phyloP scores from a whole-genome alignment of 1,140 invertebrate genomes.

The Drosophila guanche region DNA sequence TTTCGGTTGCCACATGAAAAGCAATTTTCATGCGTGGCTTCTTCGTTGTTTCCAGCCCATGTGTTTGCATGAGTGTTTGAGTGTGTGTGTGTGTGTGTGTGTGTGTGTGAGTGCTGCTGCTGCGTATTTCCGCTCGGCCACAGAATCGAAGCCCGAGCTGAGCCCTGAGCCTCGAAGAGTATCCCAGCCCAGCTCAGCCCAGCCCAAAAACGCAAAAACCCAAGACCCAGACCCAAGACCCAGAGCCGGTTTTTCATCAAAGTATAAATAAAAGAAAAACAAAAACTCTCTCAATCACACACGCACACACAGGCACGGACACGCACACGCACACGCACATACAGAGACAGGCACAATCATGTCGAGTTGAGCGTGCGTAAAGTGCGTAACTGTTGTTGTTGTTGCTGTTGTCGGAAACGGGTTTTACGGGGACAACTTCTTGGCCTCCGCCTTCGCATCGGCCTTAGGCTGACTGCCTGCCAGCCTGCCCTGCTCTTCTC shows the following conservation, averaged over 20 bases:
- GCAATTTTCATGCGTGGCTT: conserved; percentile 81
- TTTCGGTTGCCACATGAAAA: conserved; percentile 64
- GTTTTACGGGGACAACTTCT: conserved; percentile 65
- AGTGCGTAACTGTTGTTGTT: conserved; percentile 76
- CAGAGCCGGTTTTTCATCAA: conserved; percentile 77
- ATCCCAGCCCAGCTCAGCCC: conserved; percentile 14
- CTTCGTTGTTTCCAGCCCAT: conserved; percentile 56
- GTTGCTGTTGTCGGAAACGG: conserved; percentile 54
- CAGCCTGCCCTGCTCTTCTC: background rate
- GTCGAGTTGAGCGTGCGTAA: conserved; percentile 67
- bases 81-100: conserved; percentile 27
- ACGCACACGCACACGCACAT: background rate
- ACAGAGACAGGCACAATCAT: conserved; percentile 20
- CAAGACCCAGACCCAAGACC: conserved; percentile 44
- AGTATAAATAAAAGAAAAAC: conserved; percentile 41
- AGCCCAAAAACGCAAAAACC: conserved; percentile 31
- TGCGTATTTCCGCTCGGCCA: conserved; percentile 65
- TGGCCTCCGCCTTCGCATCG: conserved; percentile 26
- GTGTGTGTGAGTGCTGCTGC: conserved; percentile 42
- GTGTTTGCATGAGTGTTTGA: conserved; percentile 17
- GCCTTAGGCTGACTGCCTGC: conserved; percentile 1
- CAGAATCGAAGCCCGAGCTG: too few relatives aligned
- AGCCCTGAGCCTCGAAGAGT: too few relatives aligned
- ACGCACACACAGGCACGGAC: background rate
- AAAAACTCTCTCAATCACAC: conserved; percentile 19